A percentile compares a stretch with the other conserved stretches of the same genome.
These are phyloP conservation scores for Prietella phreatophila DNA, from an alignment of 2,113 vertebrate genomes.

Conservation along the genomic window DNA sequence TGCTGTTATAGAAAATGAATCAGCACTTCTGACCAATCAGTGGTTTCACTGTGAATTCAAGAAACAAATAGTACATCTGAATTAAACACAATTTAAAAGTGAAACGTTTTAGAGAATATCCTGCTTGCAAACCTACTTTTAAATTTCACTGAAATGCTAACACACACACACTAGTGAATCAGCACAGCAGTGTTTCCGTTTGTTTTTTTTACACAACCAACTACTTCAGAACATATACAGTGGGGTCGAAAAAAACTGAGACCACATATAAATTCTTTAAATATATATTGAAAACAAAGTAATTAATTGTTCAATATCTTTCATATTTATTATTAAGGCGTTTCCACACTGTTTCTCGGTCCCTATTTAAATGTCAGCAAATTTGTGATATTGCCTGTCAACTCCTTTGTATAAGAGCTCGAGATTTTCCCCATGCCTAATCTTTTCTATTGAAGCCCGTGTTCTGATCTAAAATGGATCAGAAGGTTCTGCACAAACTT, in stretches of 20 bases:
- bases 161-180: too few relatives aligned
- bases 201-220: too few relatives aligned
- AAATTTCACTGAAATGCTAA: neutral
- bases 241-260: neutral
- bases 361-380: neutral
- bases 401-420: neutral
- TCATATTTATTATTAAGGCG: neutral
- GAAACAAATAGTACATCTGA: neutral
- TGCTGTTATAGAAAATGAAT: neutral
- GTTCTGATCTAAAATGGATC: too few relatives aligned
- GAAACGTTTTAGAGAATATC: neutral
- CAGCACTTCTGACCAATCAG: neutral
- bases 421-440: neutral
- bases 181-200: too few relatives aligned
- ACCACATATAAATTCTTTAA: neutral
- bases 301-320: neutral
- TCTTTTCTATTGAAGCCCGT: neutral
- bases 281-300: neutral
- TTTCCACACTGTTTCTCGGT: neutral
- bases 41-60: neutral
- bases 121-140: neutral
- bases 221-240: neutral
- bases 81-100: neutral
- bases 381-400: neutral
- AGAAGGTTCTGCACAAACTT: too few relatives aligned